phyloP scores from a whole-genome alignment of 2,888 invertebrate genomes.

The Drosophila antonietae region DNA sequence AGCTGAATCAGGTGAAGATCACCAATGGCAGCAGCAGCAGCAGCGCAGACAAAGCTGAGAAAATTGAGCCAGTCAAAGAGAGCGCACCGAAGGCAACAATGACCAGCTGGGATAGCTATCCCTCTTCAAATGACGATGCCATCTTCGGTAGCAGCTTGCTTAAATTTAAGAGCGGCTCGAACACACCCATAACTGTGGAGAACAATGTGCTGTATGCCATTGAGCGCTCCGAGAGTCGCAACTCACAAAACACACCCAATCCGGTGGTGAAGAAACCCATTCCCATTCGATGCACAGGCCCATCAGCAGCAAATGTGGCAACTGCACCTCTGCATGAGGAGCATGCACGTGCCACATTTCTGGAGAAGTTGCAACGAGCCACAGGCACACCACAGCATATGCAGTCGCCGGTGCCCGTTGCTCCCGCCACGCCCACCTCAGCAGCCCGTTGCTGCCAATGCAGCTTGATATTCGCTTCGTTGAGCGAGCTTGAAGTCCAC shows the following conservation, averaged over 20 bases:
- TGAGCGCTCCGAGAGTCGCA: slow-evolving; percentile 77
- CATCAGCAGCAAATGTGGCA: not conserved
- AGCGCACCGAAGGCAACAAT: slow-evolving; percentile 6
- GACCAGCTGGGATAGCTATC: slow-evolving; percentile 10
- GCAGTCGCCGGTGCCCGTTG: slow-evolving; percentile 27
- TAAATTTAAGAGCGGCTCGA: slow-evolving; percentile 36
- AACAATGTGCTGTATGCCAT: slow-evolving; percentile 81
- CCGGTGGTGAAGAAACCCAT: slow-evolving; percentile 71
- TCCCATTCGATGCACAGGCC: slow-evolving; percentile 56
- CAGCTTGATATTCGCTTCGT: slow-evolving; percentile 77
- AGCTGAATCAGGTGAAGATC: slow-evolving; percentile 62
- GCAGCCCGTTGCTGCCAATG: slow-evolving; percentile 83
- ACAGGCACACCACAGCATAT: slow-evolving; percentile 26
- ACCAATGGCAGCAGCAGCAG: slow-evolving; percentile 45
- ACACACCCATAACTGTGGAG: slow-evolving; percentile 74
- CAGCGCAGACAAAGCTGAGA: slow-evolving; percentile 23
- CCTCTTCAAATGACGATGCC: not conserved
- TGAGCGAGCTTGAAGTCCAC: slow-evolving; percentile 81
- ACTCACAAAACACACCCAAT: slow-evolving; percentile 51
- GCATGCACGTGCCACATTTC: slow-evolving; percentile 62
- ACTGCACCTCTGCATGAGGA: slow-evolving; percentile 41
- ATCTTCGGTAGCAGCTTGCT: slow-evolving; percentile 17
- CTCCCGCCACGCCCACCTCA: slow-evolving; percentile 48
- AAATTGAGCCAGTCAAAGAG: slow-evolving; percentile 19
- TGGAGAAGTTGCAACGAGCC: slow-evolving; percentile 79